phyloP scores from a whole-genome alignment of 2,888 invertebrate genomes.

The Erebia ligea region DNA sequence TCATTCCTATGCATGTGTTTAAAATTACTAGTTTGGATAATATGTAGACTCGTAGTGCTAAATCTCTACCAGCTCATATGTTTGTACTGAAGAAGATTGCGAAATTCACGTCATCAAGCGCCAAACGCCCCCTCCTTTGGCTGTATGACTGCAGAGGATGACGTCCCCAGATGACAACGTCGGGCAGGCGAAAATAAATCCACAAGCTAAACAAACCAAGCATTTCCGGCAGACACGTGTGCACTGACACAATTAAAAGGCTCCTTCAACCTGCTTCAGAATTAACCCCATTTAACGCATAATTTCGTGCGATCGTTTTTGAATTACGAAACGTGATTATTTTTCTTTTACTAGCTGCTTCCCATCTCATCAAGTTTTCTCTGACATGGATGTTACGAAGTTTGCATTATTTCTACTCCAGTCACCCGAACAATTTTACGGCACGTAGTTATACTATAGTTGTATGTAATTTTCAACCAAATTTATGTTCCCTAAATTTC shows the following conservation, averaged over 20 bases:
- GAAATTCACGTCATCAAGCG: constrained; percentile 67
- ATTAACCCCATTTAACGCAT: constrained; percentile 13
- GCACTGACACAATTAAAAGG: constrained; percentile 66
- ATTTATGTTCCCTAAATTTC: neutral
- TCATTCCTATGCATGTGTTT: constrained; percentile 1
- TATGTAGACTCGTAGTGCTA: neutral
- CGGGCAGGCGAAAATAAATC: constrained; percentile 75
- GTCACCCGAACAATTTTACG: neutral
- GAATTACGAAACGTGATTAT: too few species aligned
- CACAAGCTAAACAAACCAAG: constrained; percentile 77
- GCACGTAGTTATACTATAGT: neutral
- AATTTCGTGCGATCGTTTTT: neutral
- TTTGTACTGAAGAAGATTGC: constrained; percentile 55
- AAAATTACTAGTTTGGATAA: constrained; percentile 4
- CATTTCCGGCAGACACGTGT: constrained; percentile 75
- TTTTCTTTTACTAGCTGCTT: too few species aligned
- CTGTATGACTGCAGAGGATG: constrained; percentile 61
- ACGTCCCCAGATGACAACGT: constrained; percentile 74
- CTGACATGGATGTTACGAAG: neutral
- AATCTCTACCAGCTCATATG: constrained; percentile 12
- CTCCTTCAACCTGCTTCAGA: constrained; percentile 10
- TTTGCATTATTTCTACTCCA: neutral
- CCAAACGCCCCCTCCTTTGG: constrained; percentile 54
- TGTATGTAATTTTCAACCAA: neutral
- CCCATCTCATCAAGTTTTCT: too few species aligned